Percentiles rank a stretch among this genome's conserved stretches.
phyloP scores from a whole-genome alignment of 2,797 vertebrate species.

The Crocodylus rhombifer region DNA sequence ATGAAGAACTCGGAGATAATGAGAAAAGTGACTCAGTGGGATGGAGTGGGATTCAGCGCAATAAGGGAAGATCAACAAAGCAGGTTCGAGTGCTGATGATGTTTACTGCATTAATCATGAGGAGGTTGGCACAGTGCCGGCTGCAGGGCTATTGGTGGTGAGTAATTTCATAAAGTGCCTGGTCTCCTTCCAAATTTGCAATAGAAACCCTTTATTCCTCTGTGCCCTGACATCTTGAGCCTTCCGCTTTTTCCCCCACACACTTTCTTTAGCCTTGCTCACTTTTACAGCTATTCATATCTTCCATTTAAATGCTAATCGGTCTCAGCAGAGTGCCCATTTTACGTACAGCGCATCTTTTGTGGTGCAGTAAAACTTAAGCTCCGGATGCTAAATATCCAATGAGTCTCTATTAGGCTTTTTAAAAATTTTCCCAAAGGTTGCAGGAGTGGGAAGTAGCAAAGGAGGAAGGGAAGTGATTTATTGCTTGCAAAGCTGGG shows the following conservation, averaged over 20 bases:
- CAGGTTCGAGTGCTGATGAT: background rate
- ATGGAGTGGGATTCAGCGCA: background rate
- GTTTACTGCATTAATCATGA: background rate
- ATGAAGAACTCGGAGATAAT: background rate
- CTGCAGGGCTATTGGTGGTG: background rate
- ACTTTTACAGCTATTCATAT: constrained; percentile 26
- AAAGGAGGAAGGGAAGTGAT: background rate
- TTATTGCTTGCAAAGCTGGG: background rate
- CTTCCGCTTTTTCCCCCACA: background rate
- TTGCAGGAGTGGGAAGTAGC: background rate
- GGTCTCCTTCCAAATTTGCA: background rate
- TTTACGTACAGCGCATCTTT: constrained; percentile 19
- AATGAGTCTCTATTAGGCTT: background rate
- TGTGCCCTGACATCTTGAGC: background rate
- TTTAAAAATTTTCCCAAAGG: no score
- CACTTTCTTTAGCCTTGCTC: background rate
- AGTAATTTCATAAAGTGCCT: background rate
- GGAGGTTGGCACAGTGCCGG: background rate
- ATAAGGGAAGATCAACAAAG: background rate
- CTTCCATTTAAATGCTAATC: constrained; percentile 43
- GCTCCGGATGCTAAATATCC: constrained; percentile 1
- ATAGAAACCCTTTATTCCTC: background rate
- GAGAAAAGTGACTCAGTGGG: background rate
- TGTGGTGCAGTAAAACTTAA: constrained; percentile 25
- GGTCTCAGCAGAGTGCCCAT: background rate